Percentiles rank a stretch among this genome's conserved stretches.
phyloP scores from a whole-genome alignment of 1,140 invertebrate species.

The Cepaea nemoralis region DNA sequence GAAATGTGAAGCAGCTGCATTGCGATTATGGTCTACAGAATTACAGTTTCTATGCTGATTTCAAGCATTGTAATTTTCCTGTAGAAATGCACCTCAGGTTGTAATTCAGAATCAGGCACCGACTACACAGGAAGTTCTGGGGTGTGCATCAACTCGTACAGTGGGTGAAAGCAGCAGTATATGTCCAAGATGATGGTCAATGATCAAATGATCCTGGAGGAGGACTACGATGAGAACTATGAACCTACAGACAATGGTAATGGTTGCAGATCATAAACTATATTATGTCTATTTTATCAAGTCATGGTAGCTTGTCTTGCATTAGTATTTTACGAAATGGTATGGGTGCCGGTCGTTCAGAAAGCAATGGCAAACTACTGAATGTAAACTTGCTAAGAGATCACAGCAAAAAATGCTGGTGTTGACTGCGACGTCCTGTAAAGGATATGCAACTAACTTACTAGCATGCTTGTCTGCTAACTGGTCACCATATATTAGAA shows the following conservation, averaged over 20 bases:
- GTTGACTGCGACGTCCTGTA: too few relatives aligned
- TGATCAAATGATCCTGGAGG: constrained; percentile 71
- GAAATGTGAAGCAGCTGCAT: background rate
- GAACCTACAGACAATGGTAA: constrained; percentile 69
- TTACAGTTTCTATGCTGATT: background rate
- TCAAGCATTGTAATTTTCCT: background rate
- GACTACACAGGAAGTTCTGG: background rate
- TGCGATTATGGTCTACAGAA: background rate
- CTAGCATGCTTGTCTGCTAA: too few relatives aligned
- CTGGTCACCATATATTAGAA: too few relatives aligned
- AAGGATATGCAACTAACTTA: too few relatives aligned
- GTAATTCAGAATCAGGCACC: background rate
- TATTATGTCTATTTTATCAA: too few relatives aligned
- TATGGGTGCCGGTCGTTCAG: too few relatives aligned
- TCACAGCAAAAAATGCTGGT: too few relatives aligned
- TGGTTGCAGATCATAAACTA: too few relatives aligned
- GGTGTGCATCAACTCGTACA: background rate
- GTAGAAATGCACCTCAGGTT: background rate
- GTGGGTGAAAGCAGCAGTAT: background rate
- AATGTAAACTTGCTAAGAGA: too few relatives aligned
- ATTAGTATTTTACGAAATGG: too few relatives aligned
- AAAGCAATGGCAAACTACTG: too few relatives aligned
- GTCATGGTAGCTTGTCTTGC: too few relatives aligned
- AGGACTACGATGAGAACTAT: constrained; percentile 72
- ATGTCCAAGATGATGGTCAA: constrained; percentile 67